Evolutionary conservation across 2,797 vertebrate genomes (phyloP), one percentile per base, ranked within the genome.

Genomic region (Leptodactylus fallax): DNA sequence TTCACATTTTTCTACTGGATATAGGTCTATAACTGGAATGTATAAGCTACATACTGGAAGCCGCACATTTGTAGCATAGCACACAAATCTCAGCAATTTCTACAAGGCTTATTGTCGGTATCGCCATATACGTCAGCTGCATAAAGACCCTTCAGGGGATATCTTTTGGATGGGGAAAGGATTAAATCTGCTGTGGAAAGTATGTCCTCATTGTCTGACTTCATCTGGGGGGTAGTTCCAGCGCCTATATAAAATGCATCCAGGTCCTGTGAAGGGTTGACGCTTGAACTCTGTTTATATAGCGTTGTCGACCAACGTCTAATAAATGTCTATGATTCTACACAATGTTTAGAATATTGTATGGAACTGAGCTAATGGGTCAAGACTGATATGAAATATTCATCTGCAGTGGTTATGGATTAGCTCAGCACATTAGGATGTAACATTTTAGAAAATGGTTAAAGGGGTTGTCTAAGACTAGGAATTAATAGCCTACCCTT

Each of bases 171-270:
- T 49, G 79, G 7, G 6, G 79, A 85, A 74, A 9, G 55, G 83
- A 47, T 79, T 60, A 79, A 36, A 51, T 53, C 85, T 85, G 85
- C 53, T 47, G 6, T 61, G 63, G 78, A 87, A 80, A 14, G 23
- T 16, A 74, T 81, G 51, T 79, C 79, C 55, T 88, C 79, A 83
- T 74, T 83, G 69, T 65, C 55, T 85, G 36, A 61, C 55, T 77
- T 85, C 83, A 80, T 36, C 13, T 10, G 61, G 3, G 3, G 16
- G 16, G 17, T 19, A 47, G 69, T 76, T 76, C 53, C 21, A 77
- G 3, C 19, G 74, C 21, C 74, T 77, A 23, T 53, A 77, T 51
- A 23, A 77, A 53, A 77, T 23, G 21, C 21, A 23, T 77, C 49
- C 19, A 77, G 74, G 53, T 21, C n/a, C 12, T 13, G 21, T 49